Conservation (phyloP, 2,888 invertebrate species). For the Conomelus anceps region DNA sequence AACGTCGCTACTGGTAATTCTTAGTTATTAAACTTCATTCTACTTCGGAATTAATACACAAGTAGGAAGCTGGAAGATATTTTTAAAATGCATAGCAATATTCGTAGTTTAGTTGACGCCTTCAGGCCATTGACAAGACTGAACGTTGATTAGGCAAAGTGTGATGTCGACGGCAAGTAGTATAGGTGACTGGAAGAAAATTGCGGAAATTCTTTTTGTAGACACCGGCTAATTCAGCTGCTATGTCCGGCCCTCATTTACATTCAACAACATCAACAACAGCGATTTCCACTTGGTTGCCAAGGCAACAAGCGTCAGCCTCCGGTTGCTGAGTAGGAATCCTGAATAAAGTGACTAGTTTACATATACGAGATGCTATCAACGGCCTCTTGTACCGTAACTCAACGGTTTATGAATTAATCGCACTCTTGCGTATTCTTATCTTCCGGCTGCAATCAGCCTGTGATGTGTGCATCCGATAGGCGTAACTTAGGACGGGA, state of each 20-base stretch:
- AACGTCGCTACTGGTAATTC: too few species aligned
- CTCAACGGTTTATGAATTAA: neutral
- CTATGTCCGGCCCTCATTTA: neutral
- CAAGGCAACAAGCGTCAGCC: neutral
- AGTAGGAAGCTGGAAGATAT: too few species aligned
- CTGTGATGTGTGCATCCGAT: neutral
- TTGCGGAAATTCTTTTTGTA: neutral
- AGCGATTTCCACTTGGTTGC: neutral
- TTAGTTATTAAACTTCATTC: too few species aligned
- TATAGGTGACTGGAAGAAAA: neutral
- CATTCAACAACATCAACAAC: neutral
- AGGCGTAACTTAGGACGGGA: too few species aligned
- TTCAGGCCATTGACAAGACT: too few species aligned
- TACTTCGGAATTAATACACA: too few species aligned
- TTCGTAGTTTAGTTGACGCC: too few species aligned
- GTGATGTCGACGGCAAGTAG: neutral
- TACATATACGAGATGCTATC: neutral
- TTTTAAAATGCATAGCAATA: too few species aligned
- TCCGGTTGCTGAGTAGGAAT: too few species aligned
- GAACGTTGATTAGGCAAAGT: too few species aligned
- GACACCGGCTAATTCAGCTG: neutral
- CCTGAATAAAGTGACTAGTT: neutral
- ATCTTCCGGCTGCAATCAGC: neutral
- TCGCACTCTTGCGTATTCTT: neutral
- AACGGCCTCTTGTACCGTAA: neutral